Evolutionary conservation across 2,797 vertebrate species (phyloP).

Genomic region (Gobio occitaniae): DNA sequence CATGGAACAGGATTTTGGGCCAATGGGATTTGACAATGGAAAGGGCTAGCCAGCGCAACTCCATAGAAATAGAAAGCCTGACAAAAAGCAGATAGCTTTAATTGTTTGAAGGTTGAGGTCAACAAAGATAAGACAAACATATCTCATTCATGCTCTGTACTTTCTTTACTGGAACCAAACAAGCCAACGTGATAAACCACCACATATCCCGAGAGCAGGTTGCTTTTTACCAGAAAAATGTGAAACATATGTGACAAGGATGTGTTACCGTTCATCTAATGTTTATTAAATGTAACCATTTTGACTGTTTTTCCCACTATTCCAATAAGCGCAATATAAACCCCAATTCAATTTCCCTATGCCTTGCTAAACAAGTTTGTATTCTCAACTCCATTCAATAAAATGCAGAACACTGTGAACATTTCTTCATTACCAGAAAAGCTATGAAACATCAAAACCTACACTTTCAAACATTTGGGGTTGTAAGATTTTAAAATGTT

Average conservation of each 20-base stretch:
- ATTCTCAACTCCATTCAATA: not conserved
- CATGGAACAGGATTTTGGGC: not conserved
- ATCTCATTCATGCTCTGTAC: not conserved
- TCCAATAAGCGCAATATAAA: not conserved
- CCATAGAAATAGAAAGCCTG: not conserved
- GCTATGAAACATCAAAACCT: not conserved
- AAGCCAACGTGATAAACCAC: not conserved
- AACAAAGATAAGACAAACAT: not conserved
- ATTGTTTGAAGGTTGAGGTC: not conserved
- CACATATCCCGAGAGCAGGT: not conserved
- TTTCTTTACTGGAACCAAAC: not conserved
- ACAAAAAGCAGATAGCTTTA: not conserved
- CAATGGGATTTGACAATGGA: not conserved
- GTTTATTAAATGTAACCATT: not conserved
- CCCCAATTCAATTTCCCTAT: not conserved
- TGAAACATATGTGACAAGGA: not conserved
- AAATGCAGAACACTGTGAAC: not conserved
- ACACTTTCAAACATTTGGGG: not conserved
- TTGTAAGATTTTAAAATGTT: not conserved
- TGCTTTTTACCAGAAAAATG: not conserved
- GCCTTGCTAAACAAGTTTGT: not conserved
- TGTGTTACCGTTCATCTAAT: not conserved
- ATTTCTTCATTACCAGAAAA: not conserved
- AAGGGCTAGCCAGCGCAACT: not conserved
- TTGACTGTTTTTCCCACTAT: not conserved